Evolutionary conservation across 2,113 vertebrate species (phyloP).

Genomic region (Syngnathoides biaculeatus): DNA sequence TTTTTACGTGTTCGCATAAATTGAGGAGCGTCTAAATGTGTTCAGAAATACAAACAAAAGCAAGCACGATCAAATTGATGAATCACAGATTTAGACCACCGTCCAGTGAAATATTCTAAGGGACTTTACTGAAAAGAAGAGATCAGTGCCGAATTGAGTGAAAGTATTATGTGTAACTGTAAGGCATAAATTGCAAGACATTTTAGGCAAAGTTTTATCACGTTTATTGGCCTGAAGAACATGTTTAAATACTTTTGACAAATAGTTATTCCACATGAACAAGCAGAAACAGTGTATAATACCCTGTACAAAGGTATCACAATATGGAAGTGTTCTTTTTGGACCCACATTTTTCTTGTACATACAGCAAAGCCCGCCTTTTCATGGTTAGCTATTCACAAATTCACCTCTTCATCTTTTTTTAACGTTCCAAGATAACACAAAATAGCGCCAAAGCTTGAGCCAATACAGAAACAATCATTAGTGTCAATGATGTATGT

Average conservation of each 20-base stretch:
- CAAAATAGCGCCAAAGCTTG: too few relatives aligned
- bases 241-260: constrained; percentile 76
- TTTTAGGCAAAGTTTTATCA: constrained; percentile 50
- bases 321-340: neutral
- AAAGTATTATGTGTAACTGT: constrained; percentile 4
- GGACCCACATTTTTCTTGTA: neutral
- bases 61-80: too few relatives aligned
- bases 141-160: neutral
- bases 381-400: neutral
- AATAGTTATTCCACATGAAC: constrained; percentile 68
- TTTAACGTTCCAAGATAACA: too few relatives aligned
- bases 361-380: too few relatives aligned
- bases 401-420: too few relatives aligned
- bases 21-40: too few relatives aligned
- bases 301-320: constrained; percentile 62
- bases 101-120: too few relatives aligned
- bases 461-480: too few relatives aligned
- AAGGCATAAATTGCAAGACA: constrained; percentile 24
- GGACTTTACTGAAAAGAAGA: too few relatives aligned
- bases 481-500: neutral
- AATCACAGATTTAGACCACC: too few relatives aligned
- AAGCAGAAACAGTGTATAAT: constrained; percentile 52
- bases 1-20: too few relatives aligned
- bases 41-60: too few relatives aligned
- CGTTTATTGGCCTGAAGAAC: constrained; percentile 72